Evolutionary conservation across 2,797 vertebrate genomes (phyloP).

Genomic region (Amphiprion clarkii): DNA sequence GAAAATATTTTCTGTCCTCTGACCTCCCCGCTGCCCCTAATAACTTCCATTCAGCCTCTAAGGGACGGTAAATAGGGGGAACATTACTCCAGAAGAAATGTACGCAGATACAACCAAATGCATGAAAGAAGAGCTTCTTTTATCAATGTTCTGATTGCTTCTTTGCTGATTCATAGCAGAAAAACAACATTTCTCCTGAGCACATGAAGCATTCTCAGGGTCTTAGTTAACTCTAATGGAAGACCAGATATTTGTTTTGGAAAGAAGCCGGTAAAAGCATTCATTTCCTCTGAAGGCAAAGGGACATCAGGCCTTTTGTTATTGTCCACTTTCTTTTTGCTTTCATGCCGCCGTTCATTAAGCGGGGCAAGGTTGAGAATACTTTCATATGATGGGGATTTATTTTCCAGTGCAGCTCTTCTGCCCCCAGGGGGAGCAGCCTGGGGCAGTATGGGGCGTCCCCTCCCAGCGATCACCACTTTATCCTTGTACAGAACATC

Average conservation of each 20-base stretch:
- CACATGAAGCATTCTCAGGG: conserved; percentile 55
- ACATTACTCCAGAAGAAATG: conserved; percentile 27
- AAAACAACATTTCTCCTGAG: conserved; percentile 47
- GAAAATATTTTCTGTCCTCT: not conserved
- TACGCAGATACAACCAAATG: conserved; percentile 41
- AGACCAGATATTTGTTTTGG: conserved; percentile 47
- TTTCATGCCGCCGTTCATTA: conserved; percentile 60
- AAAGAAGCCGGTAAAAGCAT: conserved; percentile 68
- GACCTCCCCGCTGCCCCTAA: not conserved
- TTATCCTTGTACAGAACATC: conserved; percentile 13
- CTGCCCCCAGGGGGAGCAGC: not conserved
- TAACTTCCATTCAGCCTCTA: not conserved
- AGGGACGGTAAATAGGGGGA: conserved; percentile 5
- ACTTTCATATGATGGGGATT: conserved; percentile 32
- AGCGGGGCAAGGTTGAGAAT: conserved; percentile 50
- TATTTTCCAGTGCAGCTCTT: conserved; percentile 46
- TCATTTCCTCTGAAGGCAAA: conserved; percentile 55
- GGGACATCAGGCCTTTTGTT: conserved; percentile 32
- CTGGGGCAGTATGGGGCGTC: not conserved
- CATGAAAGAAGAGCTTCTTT: conserved; percentile 41
- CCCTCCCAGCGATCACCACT: conserved; percentile 1
- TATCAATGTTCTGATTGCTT: conserved; percentile 46
- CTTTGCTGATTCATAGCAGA: conserved; percentile 48
- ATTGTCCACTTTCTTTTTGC: conserved; percentile 52
- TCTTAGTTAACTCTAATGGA: conserved; percentile 75